phyloP scores from a whole-genome alignment of 2,113 vertebrate genomes.

The cat (Felis catus) region DNA sequence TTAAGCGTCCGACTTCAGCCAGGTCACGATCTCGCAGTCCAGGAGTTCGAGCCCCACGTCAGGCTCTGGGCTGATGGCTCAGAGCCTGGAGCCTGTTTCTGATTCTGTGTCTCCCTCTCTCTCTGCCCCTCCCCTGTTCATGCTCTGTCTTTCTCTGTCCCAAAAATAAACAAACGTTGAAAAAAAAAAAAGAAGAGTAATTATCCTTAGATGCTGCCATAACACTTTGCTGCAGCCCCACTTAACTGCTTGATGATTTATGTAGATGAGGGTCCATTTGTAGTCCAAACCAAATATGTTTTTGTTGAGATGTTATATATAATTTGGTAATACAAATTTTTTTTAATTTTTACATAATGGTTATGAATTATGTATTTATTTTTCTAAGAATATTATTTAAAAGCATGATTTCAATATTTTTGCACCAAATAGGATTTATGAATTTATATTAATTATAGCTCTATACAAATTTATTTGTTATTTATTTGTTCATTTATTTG shows the following conservation, averaged over 20 bases:
- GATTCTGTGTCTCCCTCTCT: no score
- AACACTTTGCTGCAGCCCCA: not conserved
- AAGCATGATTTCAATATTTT: not conserved
- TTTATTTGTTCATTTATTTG: not conserved
- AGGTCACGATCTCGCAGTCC: no score
- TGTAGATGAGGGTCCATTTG: not conserved
- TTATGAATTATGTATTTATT: not conserved
- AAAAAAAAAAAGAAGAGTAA: not conserved
- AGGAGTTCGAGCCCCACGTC: no score
- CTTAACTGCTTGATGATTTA: not conserved
- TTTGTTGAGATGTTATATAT: not conserved
- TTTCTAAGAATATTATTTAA: conserved; percentile 12
- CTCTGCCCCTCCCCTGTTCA: no score
- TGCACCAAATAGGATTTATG: not conserved
- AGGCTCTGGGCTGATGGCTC: no score
- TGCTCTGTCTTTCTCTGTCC: no score
- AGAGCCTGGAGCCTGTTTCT: no score
- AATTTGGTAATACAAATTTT: not conserved
- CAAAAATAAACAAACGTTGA: no score
- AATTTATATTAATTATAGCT: conserved; percentile 5
- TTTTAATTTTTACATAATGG: not conserved
- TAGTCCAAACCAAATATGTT: not conserved
- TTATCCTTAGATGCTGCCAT: not conserved
- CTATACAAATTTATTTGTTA: not conserved
- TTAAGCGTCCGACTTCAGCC: no score